Evolutionary conservation across 1,140 invertebrate species (phyloP), one percentile per base, ranked within the genome.

Genomic region (Brachionus koreanus): DNA sequence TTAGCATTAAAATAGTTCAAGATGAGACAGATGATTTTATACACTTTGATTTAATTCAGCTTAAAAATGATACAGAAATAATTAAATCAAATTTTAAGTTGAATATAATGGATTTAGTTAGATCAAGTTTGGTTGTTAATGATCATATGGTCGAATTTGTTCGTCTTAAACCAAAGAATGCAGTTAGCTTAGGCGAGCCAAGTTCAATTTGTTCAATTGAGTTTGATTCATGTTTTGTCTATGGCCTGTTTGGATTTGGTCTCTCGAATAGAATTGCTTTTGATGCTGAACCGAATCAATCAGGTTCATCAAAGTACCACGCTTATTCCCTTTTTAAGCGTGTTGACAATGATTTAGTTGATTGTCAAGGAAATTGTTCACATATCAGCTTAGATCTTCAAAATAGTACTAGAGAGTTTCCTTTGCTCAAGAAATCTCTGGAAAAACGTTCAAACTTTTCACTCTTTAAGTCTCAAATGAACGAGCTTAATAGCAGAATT

Each of bases 261-360:
- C 35, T 37, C 16, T 69, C 65, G 5, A 69, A 69, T 69, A 69
- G 65, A 39, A n/a, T 69, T 19, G 9, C 13, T 37, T 69, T 69
- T 39, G 35, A 37, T n/a, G 37, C 35, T 2, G 16, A 39, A 9
- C 35, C 35, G 16, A 69, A 10, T 39, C 35, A 16, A 12, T 2
- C 33, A 42, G 3, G 19, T 5, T 39, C 35, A 42, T 39, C 65
- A n/a, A 69, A 69, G 37, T 39, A 69, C 7, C 0, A 9, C 0
- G 65, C 65, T 16, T 69, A 69, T 69, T 69, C 65, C 19, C 29
- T 69, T 39, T 69, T 69, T 13, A 69, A 69, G 37, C 3, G n/a
- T n/a, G 3, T 42, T 42, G 13, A 69, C 5, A 6, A 19, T 39
- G 33, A 65, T 13, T 19, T 7, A 39, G 13, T 12, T 33, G 33